phyloP scores from a whole-genome alignment of 2,888 invertebrate genomes.

The Athalia circularis region DNA sequence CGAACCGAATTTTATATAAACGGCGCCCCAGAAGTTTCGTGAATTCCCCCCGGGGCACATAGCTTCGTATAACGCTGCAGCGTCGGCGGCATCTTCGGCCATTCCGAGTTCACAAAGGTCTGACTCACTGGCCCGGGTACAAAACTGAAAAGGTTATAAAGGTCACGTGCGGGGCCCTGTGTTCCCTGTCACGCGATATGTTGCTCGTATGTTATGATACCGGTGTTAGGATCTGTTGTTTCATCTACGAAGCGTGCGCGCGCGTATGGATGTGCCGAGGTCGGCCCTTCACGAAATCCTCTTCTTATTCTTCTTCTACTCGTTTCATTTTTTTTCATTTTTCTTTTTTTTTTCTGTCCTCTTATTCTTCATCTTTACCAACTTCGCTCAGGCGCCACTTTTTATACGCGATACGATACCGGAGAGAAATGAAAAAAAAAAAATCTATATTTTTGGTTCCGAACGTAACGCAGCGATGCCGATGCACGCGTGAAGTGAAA shows the following conservation, averaged over 20 bases:
- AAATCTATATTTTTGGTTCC: too few species aligned
- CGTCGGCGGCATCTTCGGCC: slow-evolving; percentile 53
- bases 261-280: slow-evolving; percentile 24
- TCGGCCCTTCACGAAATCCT: slow-evolving; percentile 19
- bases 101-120: slow-evolving; percentile 59
- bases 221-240: slow-evolving; percentile 55
- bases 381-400: too few species aligned
- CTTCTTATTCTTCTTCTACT: too few species aligned
- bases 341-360: too few species aligned
- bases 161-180: slow-evolving; percentile 66
- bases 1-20: neutral
- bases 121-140: slow-evolving; percentile 59
- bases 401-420: too few species aligned
- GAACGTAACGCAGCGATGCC: too few species aligned
- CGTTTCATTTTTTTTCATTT: too few species aligned
- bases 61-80: slow-evolving; percentile 30
- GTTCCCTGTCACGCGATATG: slow-evolving; percentile 71
- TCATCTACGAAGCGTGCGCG: slow-evolving; percentile 42
- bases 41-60: slow-evolving; percentile 51
- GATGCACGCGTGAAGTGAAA: too few species aligned
- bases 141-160: slow-evolving; percentile 65
- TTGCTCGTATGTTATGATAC: slow-evolving; percentile 67
- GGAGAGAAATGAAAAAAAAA: too few species aligned
- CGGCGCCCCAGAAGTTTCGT: slow-evolving; percentile 51
- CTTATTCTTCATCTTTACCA: too few species aligned